A percentile compares a stretch with the other conserved stretches of the same genome.
phyloP scores from a whole-genome alignment of 2,888 invertebrate species.

The Brachylomia viminalis region DNA sequence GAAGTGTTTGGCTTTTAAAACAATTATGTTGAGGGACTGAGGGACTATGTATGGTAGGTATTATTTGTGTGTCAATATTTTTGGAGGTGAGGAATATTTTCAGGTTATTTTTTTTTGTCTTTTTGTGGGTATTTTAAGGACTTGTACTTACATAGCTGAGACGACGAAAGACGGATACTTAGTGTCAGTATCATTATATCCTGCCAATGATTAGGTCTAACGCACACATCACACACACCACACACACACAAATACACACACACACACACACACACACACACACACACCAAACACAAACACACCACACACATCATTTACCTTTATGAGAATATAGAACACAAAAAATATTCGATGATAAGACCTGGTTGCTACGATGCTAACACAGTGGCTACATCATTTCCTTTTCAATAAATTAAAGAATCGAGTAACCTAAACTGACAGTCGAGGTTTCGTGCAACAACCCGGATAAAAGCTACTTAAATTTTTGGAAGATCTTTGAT shows the following conservation, averaged over 20 bases:
- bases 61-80: background rate
- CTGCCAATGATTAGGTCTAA: too few relatives aligned
- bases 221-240: background rate
- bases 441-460: conserved; percentile 26
- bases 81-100: background rate
- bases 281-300: too few relatives aligned
- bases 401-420: conserved; percentile 3
- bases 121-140: background rate
- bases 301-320: too few relatives aligned
- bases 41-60: background rate
- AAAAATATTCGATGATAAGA: too few relatives aligned
- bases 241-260: too few relatives aligned
- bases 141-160: background rate
- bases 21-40: conserved; percentile 26
- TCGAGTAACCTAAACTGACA: conserved; percentile 3
- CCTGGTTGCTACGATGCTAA: background rate
- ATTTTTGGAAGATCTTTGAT: conserved; percentile 55
- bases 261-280: too few relatives aligned
- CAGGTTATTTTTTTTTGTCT: background rate
- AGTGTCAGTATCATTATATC: background rate
- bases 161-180: background rate
- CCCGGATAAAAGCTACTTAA: conserved; percentile 36
- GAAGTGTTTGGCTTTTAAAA: conserved; percentile 36
- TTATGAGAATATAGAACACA: background rate
- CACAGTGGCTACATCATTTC: background rate